These are phyloP conservation scores for Chymomyza caudatula DNA, from an alignment of 2,888 invertebrate species.

Conservation along the genomic window DNA sequence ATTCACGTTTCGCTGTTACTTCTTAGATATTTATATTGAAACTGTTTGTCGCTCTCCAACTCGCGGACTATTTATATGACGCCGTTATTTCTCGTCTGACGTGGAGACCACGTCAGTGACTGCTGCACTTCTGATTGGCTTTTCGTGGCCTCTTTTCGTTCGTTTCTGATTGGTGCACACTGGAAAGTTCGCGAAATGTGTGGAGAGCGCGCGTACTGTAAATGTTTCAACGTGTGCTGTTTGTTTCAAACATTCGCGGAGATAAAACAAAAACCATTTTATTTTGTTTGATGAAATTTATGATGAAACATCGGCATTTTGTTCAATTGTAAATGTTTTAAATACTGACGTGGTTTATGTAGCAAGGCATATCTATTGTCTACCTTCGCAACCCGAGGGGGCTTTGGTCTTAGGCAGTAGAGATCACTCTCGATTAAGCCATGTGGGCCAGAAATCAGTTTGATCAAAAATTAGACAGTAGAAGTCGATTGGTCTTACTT, in stretches of 20 bases:
- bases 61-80: slow-evolving; percentile 72
- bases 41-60: slow-evolving; percentile 70
- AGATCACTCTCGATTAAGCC: too few species aligned
- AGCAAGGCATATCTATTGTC: too few species aligned
- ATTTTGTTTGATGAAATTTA: neutral
- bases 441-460: too few species aligned
- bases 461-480: too few species aligned
- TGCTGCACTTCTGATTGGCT: slow-evolving; percentile 51
- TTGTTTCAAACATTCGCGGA: neutral
- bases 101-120: slow-evolving; percentile 56
- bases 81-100: slow-evolving; percentile 49
- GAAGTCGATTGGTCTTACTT: too few species aligned
- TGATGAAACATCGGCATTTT: neutral
- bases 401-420: too few species aligned
- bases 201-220: slow-evolving; percentile 12
- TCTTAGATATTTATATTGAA: slow-evolving; percentile 70
- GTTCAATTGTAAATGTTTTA: neutral
- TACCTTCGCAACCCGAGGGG: too few species aligned
- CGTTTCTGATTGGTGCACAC: slow-evolving; percentile 58
- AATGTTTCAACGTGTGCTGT: neutral
- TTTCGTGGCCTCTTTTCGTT: slow-evolving; percentile 52
- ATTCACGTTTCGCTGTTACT: slow-evolving; percentile 38
- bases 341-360: neutral
- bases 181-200: slow-evolving; percentile 32
- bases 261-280: neutral